Evolutionary conservation across 2,797 vertebrate species (phyloP).

Genomic region (Botia almorhae): DNA sequence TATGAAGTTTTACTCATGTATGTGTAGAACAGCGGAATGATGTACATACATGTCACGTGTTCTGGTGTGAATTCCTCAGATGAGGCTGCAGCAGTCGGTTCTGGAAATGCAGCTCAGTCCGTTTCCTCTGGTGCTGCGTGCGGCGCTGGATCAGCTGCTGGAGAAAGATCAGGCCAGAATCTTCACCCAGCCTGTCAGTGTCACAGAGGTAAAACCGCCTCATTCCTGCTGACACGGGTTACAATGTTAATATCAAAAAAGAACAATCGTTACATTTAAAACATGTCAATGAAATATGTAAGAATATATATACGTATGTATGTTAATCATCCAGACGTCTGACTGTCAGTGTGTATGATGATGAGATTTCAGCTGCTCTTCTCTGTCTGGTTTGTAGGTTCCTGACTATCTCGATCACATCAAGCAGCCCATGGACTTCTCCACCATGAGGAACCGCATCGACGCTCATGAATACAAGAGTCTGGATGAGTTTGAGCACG

Average conservation of each 20-base stretch:
- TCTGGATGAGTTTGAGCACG: slow-evolving; percentile 90
- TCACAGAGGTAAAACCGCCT: slow-evolving; percentile 83
- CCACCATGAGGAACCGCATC: slow-evolving; percentile 90
- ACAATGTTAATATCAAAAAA: too few species aligned
- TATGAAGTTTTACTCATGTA: not conserved
- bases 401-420: slow-evolving; percentile 97
- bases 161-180: slow-evolving; percentile 92
- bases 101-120: slow-evolving; percentile 93
- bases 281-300: too few species aligned
- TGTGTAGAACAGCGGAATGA: not conserved
- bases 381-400: slow-evolving; percentile 76
- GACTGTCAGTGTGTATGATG: too few species aligned
- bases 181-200: slow-evolving; percentile 92
- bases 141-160: slow-evolving; percentile 90
- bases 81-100: slow-evolving; percentile 92
- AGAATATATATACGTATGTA: too few species aligned
- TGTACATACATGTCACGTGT: not conserved
- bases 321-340: too few species aligned
- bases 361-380: not conserved
- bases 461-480: slow-evolving; percentile 87
- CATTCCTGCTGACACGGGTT: too few species aligned
- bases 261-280: too few species aligned
- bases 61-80: slow-evolving; percentile 69
- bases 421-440: slow-evolving; percentile 95
- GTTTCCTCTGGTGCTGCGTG: slow-evolving; percentile 88